Base-by-base conservation (phyloP, 2,888 invertebrate species). In the Notodonta ziczac region DNA sequence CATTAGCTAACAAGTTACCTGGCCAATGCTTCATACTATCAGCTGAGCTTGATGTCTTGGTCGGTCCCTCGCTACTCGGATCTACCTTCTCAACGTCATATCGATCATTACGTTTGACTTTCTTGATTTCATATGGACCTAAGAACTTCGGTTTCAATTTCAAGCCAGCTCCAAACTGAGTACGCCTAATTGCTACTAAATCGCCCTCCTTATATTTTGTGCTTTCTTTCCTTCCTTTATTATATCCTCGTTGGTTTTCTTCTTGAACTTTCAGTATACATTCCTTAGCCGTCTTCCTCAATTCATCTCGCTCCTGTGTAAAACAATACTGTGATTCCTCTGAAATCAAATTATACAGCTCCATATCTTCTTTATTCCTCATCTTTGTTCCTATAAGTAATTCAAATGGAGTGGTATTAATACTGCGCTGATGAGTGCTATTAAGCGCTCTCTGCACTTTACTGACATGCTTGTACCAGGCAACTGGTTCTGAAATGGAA, bases 361-460 rank as follows among this genome's bases (percentile, higher is more conserved):
- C 44, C 3, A 42, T 0, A 59, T 70, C 67, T 39, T 69, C 63
- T 56, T 70, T 67, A 1, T 6, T 39, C 46, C 44, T 71, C 65
- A 72, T 67, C 14, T 60, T 67, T 7, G 51, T 62, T 35, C 75
- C 69, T 14, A 65, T 63, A 7, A 78, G 5, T 9, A 74, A 40
- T 14, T 72, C 58, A 66, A 63, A 74, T 5, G 73, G 71, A 7
- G 78, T 65, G 8, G 67, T 72, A 52, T 66, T 57, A n/a, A 62
- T 57, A 12, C 59, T 59, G n/a, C 64, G 40, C 10, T 66, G 62
- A 39, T n/a, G 58, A 0, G 59, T 63, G 13, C 60, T 60, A 9
- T 65, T 63, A 0, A 62, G 24, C 2, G 54, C n/a, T 2, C 58
- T 16, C 35, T 68, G 67, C 7, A 65, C 35, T 42, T 39, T 10